A percentile compares a stretch with the other conserved stretches of the same genome.
phyloP scores from a whole-genome alignment of 1,140 invertebrate species.

The Cryptotermes secundus region DNA sequence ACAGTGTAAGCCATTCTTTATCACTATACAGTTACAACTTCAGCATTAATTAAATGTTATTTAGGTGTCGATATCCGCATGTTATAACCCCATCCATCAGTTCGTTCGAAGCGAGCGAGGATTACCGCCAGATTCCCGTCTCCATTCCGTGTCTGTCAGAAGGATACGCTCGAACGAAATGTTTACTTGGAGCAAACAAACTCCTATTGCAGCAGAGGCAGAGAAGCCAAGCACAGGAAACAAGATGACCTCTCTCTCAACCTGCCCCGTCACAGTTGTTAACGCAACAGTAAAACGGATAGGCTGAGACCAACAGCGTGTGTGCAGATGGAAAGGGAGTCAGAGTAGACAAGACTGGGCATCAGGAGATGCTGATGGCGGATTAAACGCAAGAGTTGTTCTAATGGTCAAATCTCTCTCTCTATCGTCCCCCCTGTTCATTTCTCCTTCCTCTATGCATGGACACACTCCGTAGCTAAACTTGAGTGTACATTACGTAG shows the following conservation, averaged over 20 bases:
- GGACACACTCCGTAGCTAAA: background rate
- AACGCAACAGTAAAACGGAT: slow-evolving; percentile 6
- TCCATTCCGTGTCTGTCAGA: background rate
- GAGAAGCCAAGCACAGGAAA: background rate
- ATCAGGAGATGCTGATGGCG: background rate
- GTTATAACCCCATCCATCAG: no score
- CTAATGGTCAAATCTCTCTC: background rate
- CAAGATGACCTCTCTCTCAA: background rate
- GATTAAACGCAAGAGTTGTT: background rate
- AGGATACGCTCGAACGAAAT: background rate
- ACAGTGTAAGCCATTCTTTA: no score
- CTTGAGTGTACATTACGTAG: background rate
- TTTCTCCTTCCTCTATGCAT: background rate
- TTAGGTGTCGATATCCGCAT: no score
- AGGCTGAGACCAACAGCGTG: background rate
- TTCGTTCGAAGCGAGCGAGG: background rate
- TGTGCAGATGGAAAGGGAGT: background rate
- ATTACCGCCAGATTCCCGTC: background rate
- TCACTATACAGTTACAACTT: no score
- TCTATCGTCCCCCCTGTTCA: background rate
- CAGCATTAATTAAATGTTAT: no score
- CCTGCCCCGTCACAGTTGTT: background rate
- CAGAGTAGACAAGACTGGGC: no score
- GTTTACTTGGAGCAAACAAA: slow-evolving; percentile 8
- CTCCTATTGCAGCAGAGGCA: background rate